These are phyloP conservation scores for Catalaphyllia jardinei DNA, from an alignment of 64 coral and sea anemone genomes.

Conservation along the genomic window DNA sequence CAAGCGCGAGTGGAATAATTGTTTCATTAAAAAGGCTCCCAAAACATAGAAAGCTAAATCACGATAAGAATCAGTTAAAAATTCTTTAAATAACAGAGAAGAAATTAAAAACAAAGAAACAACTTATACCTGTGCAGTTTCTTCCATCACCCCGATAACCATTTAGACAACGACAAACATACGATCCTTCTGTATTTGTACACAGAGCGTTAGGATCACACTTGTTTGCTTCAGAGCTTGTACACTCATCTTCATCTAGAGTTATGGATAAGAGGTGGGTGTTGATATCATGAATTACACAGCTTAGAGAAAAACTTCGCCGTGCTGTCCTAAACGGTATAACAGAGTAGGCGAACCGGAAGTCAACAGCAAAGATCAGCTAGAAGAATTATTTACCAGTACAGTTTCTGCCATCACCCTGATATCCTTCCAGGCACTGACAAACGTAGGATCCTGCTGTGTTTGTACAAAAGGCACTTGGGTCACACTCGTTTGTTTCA, in stretches of 20 bases:
- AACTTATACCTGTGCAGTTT: not conserved
- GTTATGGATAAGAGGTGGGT: too few species aligned
- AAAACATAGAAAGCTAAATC: too few species aligned
- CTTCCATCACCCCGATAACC: conserved; percentile 4
- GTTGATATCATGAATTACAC: too few species aligned
- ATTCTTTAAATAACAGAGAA: not conserved
- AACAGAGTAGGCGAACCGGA: too few species aligned
- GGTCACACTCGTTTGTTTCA: not conserved
- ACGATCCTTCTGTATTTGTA: conserved; percentile 5
- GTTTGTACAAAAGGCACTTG: not conserved
- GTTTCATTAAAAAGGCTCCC: too few species aligned
- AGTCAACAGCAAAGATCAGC: too few species aligned
- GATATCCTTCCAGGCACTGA: not conserved
- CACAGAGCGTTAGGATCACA: not conserved
- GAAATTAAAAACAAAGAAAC: not conserved
- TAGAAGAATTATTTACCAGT: not conserved
- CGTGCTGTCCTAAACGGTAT: too few species aligned
- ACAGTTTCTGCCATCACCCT: conserved; percentile 9
- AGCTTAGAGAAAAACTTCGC: too few species aligned
- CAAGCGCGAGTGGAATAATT: too few species aligned
- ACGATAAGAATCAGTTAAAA: not conserved
- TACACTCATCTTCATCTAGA: conserved; percentile 8
- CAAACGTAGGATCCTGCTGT: not conserved
- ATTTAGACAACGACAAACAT: not conserved
- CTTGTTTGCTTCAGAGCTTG: not conserved